Conservation (phyloP, 2,888 invertebrate species). For the Palloptera scutellata region DNA sequence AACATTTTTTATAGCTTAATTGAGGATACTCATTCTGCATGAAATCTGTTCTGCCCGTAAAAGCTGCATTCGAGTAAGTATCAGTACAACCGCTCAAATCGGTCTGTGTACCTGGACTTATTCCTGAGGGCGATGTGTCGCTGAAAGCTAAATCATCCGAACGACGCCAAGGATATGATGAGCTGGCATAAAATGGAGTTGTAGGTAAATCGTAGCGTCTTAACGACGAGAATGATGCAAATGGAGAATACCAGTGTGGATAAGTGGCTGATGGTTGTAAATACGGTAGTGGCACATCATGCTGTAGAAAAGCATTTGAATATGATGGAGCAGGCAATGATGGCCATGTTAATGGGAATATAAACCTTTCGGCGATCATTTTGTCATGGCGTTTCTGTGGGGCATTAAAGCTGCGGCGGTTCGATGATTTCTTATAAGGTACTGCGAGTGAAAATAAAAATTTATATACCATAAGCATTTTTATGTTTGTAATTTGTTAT, state of each 20-base stretch:
- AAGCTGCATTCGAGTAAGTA: constrained; percentile 2
- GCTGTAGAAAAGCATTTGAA: not conserved
- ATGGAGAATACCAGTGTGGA: constrained; percentile 15
- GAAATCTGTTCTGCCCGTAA: constrained; percentile 7
- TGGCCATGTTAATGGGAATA: constrained; percentile 18
- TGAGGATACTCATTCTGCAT: constrained; percentile 7
- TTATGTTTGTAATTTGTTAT: not conserved
- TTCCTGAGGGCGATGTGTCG: not conserved
- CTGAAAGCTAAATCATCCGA: constrained; percentile 22
- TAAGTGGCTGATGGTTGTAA: constrained; percentile 13
- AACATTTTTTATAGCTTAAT: constrained; percentile 18
- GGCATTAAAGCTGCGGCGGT: not conserved
- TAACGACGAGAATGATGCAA: not conserved
- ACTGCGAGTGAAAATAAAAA: not conserved
- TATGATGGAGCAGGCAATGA: no score
- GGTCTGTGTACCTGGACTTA: not conserved
- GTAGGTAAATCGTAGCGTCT: constrained; percentile 7
- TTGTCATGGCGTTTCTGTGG: constrained; percentile 21
- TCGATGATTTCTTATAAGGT: not conserved
- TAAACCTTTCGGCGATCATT: constrained; percentile 11
- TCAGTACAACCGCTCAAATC: constrained; percentile 23
- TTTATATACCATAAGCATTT: not conserved
- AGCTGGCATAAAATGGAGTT: not conserved
- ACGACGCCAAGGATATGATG: constrained; percentile 10
- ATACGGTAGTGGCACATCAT: not conserved